These are phyloP conservation scores for Orchesella flavescens DNA, from an alignment of 2,888 invertebrate genomes.

Conservation along the genomic window DNA sequence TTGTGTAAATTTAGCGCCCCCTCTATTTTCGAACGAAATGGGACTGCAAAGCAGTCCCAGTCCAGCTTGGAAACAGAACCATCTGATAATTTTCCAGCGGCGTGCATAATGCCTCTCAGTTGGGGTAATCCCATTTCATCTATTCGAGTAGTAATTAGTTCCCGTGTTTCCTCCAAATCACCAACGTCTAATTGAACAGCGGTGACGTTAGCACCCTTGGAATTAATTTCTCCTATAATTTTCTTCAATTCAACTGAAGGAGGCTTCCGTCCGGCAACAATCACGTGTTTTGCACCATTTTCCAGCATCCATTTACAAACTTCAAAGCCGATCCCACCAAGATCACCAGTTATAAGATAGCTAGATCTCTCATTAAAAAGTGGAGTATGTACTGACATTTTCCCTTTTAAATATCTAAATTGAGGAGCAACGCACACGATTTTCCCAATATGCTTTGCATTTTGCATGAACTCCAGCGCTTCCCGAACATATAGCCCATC, in stretches of 20 bases:
- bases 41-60: slow-evolving; percentile 23
- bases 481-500: slow-evolving; percentile 29
- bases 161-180: neutral
- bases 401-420: neutral
- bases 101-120: slow-evolving; percentile 45
- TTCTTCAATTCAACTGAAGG: slow-evolving; percentile 12
- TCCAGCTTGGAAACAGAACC: slow-evolving; percentile 14
- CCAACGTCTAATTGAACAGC: neutral
- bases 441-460: slow-evolving; percentile 55
- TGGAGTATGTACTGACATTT: neutral
- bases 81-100: slow-evolving; percentile 33
- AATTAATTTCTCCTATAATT: slow-evolving; percentile 23
- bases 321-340: slow-evolving; percentile 47
- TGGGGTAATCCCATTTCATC: slow-evolving; percentile 8
- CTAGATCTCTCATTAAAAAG: slow-evolving; percentile 24
- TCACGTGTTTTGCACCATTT: slow-evolving; percentile 24
- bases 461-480: slow-evolving; percentile 42
- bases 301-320: slow-evolving; percentile 42
- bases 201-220: neutral
- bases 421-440: slow-evolving; percentile 34
- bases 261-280: slow-evolving; percentile 22
- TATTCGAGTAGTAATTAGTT: neutral
- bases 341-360: slow-evolving; percentile 46
- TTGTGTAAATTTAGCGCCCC: slow-evolving; percentile 41
- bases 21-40: slow-evolving; percentile 30